phyloP scores from a whole-genome alignment of 1,140 invertebrate species.

The Oncopodura yosiiana region DNA sequence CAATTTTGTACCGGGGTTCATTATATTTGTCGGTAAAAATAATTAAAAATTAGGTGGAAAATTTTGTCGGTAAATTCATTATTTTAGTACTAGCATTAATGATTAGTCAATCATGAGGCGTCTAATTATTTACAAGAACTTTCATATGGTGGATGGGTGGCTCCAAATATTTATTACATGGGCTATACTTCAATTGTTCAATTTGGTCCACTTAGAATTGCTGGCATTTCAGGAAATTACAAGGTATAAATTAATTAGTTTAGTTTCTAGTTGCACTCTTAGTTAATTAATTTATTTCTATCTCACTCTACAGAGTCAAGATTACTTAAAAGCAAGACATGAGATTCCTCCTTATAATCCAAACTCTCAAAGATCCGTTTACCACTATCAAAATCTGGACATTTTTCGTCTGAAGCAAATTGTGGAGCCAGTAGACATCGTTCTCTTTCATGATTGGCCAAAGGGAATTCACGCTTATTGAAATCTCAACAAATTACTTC shows the following conservation, averaged over 20 bases:
- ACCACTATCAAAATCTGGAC: constrained; percentile 88
- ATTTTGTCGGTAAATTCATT: no score
- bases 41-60: no score
- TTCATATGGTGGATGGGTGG: constrained; percentile 96
- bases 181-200: constrained; percentile 83
- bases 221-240: constrained; percentile 88
- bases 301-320: constrained; percentile 41
- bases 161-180: constrained; percentile 94
- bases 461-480: constrained; percentile 77
- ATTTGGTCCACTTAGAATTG: constrained; percentile 80
- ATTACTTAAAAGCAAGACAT: constrained; percentile 77
- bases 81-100: no score
- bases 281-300: no score
- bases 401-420: constrained; percentile 65
- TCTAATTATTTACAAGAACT: constrained; percentile 93
- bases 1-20: no score
- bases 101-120: constrained; percentile 99
- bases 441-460: constrained; percentile 97
- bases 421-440: constrained; percentile 65
- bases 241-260: constrained; percentile 55
- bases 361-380: constrained; percentile 69
- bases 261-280: no score
- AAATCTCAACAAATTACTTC: constrained; percentile 61
- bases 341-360: constrained; percentile 77
- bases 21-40: no score